phyloP scores from a whole-genome alignment of 2,888 invertebrate species.

The Thysanoteuthis rhombus region DNA sequence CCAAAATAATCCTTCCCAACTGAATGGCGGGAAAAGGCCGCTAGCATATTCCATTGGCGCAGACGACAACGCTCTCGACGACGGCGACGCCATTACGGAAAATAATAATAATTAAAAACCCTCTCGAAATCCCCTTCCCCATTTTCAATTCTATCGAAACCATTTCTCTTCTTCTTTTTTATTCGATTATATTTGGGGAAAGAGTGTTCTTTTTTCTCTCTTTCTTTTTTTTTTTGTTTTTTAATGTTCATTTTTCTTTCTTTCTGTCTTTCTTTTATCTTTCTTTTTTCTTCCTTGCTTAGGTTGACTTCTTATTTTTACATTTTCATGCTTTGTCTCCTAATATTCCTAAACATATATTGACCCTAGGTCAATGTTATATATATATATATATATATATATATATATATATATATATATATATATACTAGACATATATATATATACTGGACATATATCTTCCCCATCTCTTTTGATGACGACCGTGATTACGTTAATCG shows the following conservation, averaged over 20 bases:
- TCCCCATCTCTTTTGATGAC: no score
- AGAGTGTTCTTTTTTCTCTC: background rate
- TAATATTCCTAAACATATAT: no score
- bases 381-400: no score
- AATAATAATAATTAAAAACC: conserved; percentile 12
- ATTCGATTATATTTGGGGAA: background rate
- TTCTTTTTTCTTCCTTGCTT: no score
- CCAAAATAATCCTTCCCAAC: background rate
- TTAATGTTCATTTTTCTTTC: background rate
- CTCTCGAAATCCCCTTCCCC: background rate
- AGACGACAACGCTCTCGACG: background rate
- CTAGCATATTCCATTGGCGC: background rate
- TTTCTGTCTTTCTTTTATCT: background rate
- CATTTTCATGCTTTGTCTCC: no score
- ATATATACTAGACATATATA: no score
- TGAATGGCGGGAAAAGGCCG: background rate
- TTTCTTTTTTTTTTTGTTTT: background rate
- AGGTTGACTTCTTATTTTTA: no score
- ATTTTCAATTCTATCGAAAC: background rate
- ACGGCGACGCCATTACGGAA: background rate
- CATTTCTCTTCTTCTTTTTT: background rate
- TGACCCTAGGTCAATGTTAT: no score
- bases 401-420: no score
- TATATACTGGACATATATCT: no score
- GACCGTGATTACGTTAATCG: no score